Evolutionary conservation across 2,113 vertebrate species (phyloP).

Genomic region (Phyllopteryx taeniolatus): DNA sequence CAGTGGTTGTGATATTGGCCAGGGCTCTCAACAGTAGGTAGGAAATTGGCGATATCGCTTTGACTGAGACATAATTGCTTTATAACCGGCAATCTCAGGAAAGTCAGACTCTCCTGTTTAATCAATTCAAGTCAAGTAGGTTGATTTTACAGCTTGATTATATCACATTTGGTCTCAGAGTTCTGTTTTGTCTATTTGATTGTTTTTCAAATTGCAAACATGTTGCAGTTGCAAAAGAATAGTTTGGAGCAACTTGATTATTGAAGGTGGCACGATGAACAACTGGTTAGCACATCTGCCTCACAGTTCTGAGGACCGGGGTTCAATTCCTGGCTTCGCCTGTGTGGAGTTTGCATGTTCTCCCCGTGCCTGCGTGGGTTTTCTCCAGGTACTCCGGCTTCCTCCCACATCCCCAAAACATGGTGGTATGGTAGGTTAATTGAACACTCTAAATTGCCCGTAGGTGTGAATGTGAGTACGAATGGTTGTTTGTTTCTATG

Average conservation of each 20-base stretch:
- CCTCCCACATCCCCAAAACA: too few species aligned
- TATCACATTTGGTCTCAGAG: neutral
- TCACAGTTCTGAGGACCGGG: too few species aligned
- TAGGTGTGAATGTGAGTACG: too few species aligned
- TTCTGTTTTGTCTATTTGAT: neutral
- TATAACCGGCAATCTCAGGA: neutral
- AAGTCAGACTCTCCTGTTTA: neutral
- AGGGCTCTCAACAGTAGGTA: neutral
- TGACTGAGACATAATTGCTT: constrained; percentile 4
- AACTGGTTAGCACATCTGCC: too few species aligned
- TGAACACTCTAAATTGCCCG: too few species aligned
- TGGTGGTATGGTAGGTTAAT: too few species aligned
- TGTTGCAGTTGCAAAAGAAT: neutral
- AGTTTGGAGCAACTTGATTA: neutral
- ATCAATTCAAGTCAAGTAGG: constrained; percentile 3
- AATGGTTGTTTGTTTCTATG: too few species aligned
- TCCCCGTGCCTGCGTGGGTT: too few species aligned
- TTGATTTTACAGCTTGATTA: neutral
- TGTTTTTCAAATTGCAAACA: neutral
- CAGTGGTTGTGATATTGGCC: neutral
- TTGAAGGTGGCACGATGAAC: too few species aligned
- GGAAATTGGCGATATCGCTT: neutral
- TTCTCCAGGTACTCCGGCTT: too few species aligned
- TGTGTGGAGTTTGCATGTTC: too few species aligned
- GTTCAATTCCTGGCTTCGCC: too few species aligned